Evolutionary conservation across 2,888 invertebrate species (phyloP).

Genomic region (Macrosiphum euphorbiae): DNA sequence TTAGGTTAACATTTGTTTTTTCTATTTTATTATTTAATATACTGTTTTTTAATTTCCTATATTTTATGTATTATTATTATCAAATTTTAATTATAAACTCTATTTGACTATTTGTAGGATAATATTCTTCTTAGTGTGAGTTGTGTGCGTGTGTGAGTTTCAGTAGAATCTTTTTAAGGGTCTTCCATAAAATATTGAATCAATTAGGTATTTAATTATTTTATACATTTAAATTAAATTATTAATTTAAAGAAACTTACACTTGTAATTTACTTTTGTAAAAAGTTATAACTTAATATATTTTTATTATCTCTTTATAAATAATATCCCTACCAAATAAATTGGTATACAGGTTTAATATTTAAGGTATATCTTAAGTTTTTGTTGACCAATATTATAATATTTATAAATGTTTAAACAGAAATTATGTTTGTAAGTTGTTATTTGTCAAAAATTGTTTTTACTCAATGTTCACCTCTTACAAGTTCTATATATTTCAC

Average conservation of each 20-base stretch:
- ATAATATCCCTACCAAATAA: neutral
- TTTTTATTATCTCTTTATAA: neutral
- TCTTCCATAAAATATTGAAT: conserved; percentile 38
- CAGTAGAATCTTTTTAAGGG: conserved; percentile 50
- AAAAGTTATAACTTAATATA: neutral
- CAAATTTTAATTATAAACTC: conserved; percentile 10
- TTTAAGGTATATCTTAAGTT: neutral
- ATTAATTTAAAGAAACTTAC: neutral
- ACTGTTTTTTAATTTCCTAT: conserved; percentile 8
- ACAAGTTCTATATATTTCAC: neutral
- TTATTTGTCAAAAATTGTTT: neutral
- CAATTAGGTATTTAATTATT: neutral
- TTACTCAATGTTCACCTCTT: neutral
- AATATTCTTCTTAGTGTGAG: conserved; percentile 53
- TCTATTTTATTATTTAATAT: conserved; percentile 44
- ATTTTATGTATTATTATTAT: conserved; percentile 18
- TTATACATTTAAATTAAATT: neutral
- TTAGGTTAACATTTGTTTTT: conserved; percentile 30
- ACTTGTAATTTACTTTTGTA: neutral
- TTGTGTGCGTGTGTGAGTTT: conserved; percentile 31
- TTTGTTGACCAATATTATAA: neutral
- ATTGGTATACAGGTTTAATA: neutral
- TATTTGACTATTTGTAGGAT: conserved; percentile 37
- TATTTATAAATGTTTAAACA: neutral
- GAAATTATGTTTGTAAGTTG: neutral